phyloP scores from a whole-genome alignment of 1,140 invertebrate species.

The Heterodera carotae region DNA sequence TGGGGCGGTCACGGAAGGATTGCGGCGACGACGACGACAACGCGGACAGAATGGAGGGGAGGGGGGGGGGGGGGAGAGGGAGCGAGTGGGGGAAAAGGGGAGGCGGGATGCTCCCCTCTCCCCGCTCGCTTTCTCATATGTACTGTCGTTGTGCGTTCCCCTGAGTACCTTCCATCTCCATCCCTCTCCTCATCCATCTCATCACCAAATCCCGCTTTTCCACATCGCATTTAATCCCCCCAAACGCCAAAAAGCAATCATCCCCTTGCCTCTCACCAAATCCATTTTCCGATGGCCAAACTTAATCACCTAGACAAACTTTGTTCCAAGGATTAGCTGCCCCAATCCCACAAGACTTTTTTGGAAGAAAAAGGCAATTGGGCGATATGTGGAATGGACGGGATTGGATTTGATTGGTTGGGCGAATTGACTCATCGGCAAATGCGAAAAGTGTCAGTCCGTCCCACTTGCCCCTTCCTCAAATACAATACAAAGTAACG shows the following conservation, averaged over 20 bases:
- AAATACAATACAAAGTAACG: too few relatives aligned
- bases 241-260: conserved; percentile 19
- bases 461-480: too few relatives aligned
- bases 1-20: conserved; percentile 17
- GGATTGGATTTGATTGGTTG: background rate
- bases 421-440: background rate
- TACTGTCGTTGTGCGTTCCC: background rate
- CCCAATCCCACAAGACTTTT: background rate
- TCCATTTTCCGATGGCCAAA: background rate
- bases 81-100: background rate
- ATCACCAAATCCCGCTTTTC: conserved; percentile 5
- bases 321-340: background rate
- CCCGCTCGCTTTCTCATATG: background rate
- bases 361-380: background rate
- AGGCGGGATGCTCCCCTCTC: background rate
- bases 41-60: background rate
- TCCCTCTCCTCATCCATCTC: background rate
- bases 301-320: conserved; percentile 12
- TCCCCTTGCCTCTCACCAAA: background rate
- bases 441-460: too few relatives aligned
- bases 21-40: background rate
- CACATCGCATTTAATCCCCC: conserved; percentile 10
- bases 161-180: conserved; percentile 8
- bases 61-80: too few relatives aligned
- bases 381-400: background rate